These are phyloP conservation scores for Mellivora capensis DNA, from an alignment of 2,113 vertebrate species.

Conservation along the genomic window DNA sequence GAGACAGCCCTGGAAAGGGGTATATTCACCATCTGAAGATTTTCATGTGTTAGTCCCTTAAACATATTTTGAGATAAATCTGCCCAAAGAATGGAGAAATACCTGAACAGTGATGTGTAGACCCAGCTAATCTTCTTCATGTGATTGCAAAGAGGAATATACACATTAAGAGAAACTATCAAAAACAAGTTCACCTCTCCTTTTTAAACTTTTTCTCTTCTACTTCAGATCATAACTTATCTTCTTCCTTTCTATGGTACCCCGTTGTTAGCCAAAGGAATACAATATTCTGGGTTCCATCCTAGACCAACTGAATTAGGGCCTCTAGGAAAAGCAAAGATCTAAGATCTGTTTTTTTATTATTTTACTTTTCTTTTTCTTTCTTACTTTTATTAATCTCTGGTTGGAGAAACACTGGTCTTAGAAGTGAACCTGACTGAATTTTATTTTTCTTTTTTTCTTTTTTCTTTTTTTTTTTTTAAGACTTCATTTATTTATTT, in stretches of 20 bases:
- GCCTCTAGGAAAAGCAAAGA: background rate
- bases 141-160: rapidly evolving
- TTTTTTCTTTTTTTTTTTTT: too few species aligned
- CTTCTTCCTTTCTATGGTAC: background rate
- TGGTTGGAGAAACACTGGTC: background rate
- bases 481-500: too few species aligned
- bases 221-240: background rate
- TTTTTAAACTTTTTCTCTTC: background rate
- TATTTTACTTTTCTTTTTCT: background rate
- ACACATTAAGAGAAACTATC: background rate
- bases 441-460: background rate
- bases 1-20: background rate
- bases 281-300: background rate
- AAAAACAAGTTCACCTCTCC: rapidly evolving
- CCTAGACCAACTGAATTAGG: background rate
- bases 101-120: background rate
- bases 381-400: background rate
- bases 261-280: background rate
- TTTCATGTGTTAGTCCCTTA: background rate
- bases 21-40: background rate
- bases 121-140: background rate
- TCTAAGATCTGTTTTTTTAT: background rate
- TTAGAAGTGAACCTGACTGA: background rate
- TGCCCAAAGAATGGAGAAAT: background rate
- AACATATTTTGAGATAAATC: background rate